Evolutionary conservation across 2,113 vertebrate genomes (phyloP), one percentile per base, ranked within the genome.

Genomic region (Willisornis vidua): DNA sequence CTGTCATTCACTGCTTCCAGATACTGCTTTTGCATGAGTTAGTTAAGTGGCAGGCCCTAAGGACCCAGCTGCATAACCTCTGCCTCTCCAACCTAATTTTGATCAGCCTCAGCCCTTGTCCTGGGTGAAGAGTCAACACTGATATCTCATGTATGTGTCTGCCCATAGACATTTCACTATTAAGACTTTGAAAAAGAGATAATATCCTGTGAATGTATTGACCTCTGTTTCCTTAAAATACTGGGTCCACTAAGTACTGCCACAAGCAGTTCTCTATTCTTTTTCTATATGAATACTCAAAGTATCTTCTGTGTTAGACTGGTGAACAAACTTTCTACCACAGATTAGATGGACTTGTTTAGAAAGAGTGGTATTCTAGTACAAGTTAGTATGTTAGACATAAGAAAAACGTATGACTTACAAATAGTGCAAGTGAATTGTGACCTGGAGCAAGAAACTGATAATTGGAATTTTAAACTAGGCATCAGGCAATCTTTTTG

Each of bases 401-500:
- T 23, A 72, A 68, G 19, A 74, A 57, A 70, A 82, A 59, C 3
- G 7, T 22, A 37, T 22, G 3, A 55, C 7, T 81, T 81, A n/a
- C 3, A 49, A 73, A 62, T 62, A 31, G 5, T 59, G 12, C 29
- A 68, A 68, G 37, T 58, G 3, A 62, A 81, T 41, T 66, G 19
- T 66, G 78, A 71, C 43, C 63, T 77, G 37, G 33, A 87, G 33
- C 25, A 82, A 67, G 29, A 85, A 90, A 78, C 37, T 4, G 3
- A 41, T 87, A 65, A 61, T 7, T 57, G 10, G 26, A 81, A 79
- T 82, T 67, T 75, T 63, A 79, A 82, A 48, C 29, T 75, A 46
- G 0, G 0, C 7, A 59, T 43, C 25, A 51, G 33, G 7, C 9
- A 55, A 70, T 33, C 9, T n/a, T 48, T 75, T 39, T 68, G 29